A percentile compares a stretch with the other conserved stretches of the same genome.
These are phyloP conservation scores for Marronus borbonicus DNA, from an alignment of 2,888 invertebrate genomes.

Conservation along the genomic window DNA sequence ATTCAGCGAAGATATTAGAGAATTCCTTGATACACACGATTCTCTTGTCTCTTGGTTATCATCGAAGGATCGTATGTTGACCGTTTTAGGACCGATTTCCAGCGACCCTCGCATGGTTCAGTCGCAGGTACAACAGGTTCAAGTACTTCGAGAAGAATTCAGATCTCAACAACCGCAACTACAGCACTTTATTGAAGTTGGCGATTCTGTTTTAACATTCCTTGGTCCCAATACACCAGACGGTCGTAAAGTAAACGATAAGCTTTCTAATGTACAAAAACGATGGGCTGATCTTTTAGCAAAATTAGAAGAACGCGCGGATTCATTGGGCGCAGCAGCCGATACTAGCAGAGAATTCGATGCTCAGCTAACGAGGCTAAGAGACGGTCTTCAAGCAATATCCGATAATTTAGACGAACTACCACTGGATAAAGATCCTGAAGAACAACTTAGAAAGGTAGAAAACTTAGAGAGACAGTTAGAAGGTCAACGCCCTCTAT, in stretches of 20 bases:
- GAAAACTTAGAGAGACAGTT: constrained; percentile 90
- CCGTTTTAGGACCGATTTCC: constrained; percentile 95
- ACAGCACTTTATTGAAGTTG: constrained; percentile 87
- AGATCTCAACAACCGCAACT: constrained; percentile 93
- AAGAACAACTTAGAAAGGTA: constrained; percentile 89
- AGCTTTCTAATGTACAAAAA: constrained; percentile 81
- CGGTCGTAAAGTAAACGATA: constrained; percentile 75
- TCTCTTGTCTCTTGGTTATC: constrained; percentile 89
- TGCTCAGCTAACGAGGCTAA: constrained; percentile 85
- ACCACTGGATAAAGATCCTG: constrained; percentile 85
- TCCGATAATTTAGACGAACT: constrained; percentile 90
- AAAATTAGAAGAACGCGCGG: constrained; percentile 90
- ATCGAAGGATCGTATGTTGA: constrained; percentile 96
- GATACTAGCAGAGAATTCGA: constrained; percentile 95
- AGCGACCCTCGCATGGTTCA: constrained; percentile 96
- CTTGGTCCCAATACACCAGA: constrained; percentile 74
- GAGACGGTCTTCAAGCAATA: constrained; percentile 90
- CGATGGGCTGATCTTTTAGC: constrained; percentile 86
- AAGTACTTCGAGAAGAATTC: constrained; percentile 96
- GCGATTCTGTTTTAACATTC: constrained; percentile 80
- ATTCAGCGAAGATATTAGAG: constrained; percentile 89
- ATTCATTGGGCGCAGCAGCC: constrained; percentile 90
- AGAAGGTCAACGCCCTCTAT: constrained; percentile 89
- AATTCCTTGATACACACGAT: constrained; percentile 92
- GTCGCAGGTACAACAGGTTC: constrained; percentile 95